These are phyloP conservation scores for Borostomias antarcticus DNA, from an alignment of 2,797 vertebrate species.

Conservation along the genomic window DNA sequence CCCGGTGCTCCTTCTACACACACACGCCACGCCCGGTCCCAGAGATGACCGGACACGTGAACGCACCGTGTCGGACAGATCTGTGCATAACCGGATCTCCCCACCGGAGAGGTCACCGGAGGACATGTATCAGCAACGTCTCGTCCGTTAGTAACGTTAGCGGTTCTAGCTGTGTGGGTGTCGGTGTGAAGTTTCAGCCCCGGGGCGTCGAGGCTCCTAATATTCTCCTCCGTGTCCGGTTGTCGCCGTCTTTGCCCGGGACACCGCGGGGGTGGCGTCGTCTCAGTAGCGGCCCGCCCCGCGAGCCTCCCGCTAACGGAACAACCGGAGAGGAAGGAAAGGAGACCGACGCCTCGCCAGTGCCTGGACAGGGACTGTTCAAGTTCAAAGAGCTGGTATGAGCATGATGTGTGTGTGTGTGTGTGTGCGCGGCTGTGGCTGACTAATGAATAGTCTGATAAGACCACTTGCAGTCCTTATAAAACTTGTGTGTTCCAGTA, in stretches of 20 bases:
- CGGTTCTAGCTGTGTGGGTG: no score
- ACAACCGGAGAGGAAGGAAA: not conserved
- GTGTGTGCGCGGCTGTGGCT: not conserved
- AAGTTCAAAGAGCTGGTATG: slow-evolving; percentile 82
- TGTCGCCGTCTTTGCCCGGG: not conserved
- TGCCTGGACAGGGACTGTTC: slow-evolving; percentile 66
- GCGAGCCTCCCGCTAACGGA: slow-evolving; percentile 22
- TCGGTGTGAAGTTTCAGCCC: not conserved
- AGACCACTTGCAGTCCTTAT: no score
- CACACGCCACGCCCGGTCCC: slow-evolving; percentile 3
- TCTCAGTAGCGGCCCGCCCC: slow-evolving; percentile 44
- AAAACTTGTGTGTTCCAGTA: no score
- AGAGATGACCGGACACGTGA: not conserved
- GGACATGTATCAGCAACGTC: slow-evolving; percentile 23
- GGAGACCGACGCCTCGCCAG: not conserved
- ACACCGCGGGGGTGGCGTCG: slow-evolving; percentile 29
- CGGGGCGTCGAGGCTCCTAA: not conserved
- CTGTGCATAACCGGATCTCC: not conserved
- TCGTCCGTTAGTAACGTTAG: no score
- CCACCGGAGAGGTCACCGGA: slow-evolving; percentile 39
- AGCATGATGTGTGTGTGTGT: slow-evolving; percentile 2
- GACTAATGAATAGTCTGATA: no score
- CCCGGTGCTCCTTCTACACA: slow-evolving; percentile 15
- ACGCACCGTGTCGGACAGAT: not conserved
- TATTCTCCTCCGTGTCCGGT: not conserved